Evolutionary conservation across 2,888 invertebrate species (phyloP), one percentile per base, ranked within the genome.

Genomic region (Epirrita christyi): DNA sequence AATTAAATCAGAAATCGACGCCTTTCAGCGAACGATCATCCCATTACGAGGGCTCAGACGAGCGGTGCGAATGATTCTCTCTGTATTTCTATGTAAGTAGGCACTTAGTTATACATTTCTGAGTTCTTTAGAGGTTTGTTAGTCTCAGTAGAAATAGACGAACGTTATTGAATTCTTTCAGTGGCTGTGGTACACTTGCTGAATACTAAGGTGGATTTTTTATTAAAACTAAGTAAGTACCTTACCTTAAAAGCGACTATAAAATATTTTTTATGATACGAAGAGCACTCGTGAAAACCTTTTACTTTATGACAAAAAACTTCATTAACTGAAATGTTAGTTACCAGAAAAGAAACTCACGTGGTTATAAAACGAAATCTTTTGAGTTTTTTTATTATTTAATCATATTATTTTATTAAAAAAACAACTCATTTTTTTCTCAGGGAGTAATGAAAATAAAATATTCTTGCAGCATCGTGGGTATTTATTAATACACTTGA

Each of bases 1-100:
- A 82, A 81, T 81, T 81, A 78, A 82, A 82, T 80, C 75, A 76
- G 72, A 73, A 79, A 78, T 78, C 73, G 73, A 74, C 70, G 71
- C 77, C 72, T 76, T 81, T 75, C 73, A 71, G 66, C 71, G 70
- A 75, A 71, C 66, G 72, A 73, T 76, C 72, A 75, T 73, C 70
- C 73, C 70, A 71, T 73, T 69, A 68, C 67, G 65, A 64, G 62
- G 71, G 66, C 69, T 65, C 63, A 66, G 69, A 68, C 63, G 63
- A 65, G 66, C 66, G 56, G 65, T 58, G 67, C 58, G 66, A 75
- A 75, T 72, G 64, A 71, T 67, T 76, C 61, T 60, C 64, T 66
- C 65, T 56, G 52, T 61, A 68, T 70, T 63, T 64, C 63, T 61
- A 68, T 60, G 51, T 58, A 48, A 36, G 47, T 59, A 49, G 54